These are phyloP conservation scores for Ceratina calcarata DNA, from an alignment of 1,140 invertebrate species.

Conservation along the genomic window DNA sequence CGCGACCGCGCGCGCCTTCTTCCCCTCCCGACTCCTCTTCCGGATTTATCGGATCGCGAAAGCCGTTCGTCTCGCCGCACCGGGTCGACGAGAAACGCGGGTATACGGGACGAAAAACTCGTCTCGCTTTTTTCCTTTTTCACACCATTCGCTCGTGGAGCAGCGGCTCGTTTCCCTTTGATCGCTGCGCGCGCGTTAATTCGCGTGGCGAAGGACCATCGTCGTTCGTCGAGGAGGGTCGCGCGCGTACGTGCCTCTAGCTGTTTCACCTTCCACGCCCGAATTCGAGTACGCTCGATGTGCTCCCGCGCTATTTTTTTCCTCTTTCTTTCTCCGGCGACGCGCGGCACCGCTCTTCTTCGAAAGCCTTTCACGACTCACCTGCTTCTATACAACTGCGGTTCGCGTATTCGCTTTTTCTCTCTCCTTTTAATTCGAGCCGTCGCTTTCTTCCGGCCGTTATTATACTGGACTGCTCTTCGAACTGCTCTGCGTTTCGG, in stretches of 20 bases:
- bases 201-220: not conserved
- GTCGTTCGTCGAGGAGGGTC: not conserved
- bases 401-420: conserved; percentile 28
- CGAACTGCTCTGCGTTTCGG: too few relatives aligned
- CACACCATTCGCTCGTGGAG: not conserved
- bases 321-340: not conserved
- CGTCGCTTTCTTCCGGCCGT: not conserved
- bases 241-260: conserved; percentile 7
- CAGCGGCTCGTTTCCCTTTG: not conserved
- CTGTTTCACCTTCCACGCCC: conserved; percentile 10
- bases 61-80: not conserved
- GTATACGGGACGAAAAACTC: too few relatives aligned
- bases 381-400: conserved; percentile 12
- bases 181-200: not conserved
- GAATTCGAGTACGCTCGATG: conserved; percentile 22
- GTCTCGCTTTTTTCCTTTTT: too few relatives aligned
- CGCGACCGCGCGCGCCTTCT: not conserved
- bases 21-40: not conserved
- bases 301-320: conserved; percentile 4
- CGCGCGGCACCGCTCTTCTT: not conserved
- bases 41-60: conserved; percentile 6
- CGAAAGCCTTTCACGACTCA: not conserved
- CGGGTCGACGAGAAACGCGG: not conserved
- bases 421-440: conserved; percentile 1
- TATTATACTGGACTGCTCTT: not conserved